Evolutionary conservation across 2,888 invertebrate genomes (phyloP), one percentile per base, ranked within the genome.

Genomic region (Geotrupes spiniger): DNA sequence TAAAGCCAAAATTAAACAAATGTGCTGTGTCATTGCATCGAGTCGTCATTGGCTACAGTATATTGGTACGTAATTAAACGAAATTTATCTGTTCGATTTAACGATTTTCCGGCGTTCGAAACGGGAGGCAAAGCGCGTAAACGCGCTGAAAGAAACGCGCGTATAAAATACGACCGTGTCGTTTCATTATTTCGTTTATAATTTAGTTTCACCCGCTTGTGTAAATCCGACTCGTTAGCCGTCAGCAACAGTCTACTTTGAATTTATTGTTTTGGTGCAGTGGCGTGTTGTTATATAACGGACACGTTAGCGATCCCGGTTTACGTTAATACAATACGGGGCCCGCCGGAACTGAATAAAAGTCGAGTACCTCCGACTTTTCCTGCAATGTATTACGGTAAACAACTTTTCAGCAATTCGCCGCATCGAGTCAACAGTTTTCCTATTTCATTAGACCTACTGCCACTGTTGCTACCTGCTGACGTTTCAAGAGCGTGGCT

Each of bases 101-200:
- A 33, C 16, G 33, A 31, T 42, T 42, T 31, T 10, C n/a, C 11
- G 9, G 33, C 14, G 4, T 14, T 33, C 9, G 31, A 17, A 29
- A 12, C 31, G 21, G 28, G 28, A 17, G 14, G 16, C 15, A 12
- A 12, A 4, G 31, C 10, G 4, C 4, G 11, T 16, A 25, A 12
- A 25, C 31, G 42, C 42, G 33, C 10, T 31, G 6, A 42, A 42
- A 33, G 33, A 42, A 33, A 47, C 55, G 55, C n/a, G n/a, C 51
- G 52, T 54, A 58, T 56, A 56, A 58, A 58, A 55, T 58, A 53
- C 54, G 48, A 52, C 16, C 50, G 49, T 57, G 52, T 52, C 56
- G 56, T 59, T 60, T 59, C 59, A 60, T 60, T 60, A 60, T 60
- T 57, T 57, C 57, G 57, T 54, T 56, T 59, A 57, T 60, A 60